phyloP scores from a whole-genome alignment of 2,797 vertebrate species.

The Okamejei kenojei region DNA sequence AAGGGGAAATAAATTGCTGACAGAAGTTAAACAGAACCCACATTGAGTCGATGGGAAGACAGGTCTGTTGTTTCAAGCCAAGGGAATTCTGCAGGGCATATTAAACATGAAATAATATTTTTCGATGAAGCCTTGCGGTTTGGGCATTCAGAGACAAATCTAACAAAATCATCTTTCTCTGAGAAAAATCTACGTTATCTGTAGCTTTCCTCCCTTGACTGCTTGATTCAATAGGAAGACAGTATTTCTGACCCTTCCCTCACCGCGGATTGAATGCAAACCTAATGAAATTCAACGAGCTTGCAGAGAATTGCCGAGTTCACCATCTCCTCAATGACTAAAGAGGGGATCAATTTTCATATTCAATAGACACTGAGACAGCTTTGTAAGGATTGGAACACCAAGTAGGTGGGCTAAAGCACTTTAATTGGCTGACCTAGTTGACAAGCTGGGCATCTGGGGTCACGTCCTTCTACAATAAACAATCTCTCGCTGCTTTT shows the following conservation, averaged over 20 bases:
- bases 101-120: not conserved
- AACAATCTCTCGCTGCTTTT: not conserved
- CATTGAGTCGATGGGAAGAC: not conserved
- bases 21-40: not conserved
- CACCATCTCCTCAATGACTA: not conserved
- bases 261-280: not conserved
- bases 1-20: not conserved
- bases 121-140: not conserved
- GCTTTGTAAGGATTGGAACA: not conserved
- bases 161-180: not conserved
- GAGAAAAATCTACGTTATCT: not conserved
- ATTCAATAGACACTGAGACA: not conserved
- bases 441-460: no score
- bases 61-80: not conserved
- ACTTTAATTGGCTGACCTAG: no score
- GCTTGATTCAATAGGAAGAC: not conserved
- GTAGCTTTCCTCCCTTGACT: not conserved
- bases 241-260: not conserved
- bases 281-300: not conserved
- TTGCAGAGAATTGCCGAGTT: not conserved
- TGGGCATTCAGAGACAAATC: not conserved
- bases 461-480: no score
- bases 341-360: not conserved
- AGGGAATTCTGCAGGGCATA: not conserved
- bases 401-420: not conserved